These are phyloP conservation scores for Eolophus roseicapilla DNA, from an alignment of 2,113 vertebrate species.

Conservation along the genomic window DNA sequence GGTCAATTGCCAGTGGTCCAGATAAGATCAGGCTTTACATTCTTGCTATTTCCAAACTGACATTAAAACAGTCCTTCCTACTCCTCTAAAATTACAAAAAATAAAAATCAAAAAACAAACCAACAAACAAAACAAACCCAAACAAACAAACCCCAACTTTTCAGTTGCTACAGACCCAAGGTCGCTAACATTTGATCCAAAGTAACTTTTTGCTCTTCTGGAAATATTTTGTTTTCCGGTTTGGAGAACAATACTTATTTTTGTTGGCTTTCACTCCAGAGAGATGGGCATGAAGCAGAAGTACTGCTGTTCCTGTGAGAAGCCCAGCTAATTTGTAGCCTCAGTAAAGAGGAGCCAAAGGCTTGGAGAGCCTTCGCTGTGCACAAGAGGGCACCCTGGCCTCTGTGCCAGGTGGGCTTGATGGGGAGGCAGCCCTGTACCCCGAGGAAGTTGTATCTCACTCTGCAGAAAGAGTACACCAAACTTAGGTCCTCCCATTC, in stretches of 20 bases:
- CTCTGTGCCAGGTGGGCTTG: accelerated
- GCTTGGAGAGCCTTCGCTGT: not conserved
- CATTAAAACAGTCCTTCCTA: not conserved
- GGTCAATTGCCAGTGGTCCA: not conserved
- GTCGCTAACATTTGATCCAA: not conserved
- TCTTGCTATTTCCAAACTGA: not conserved
- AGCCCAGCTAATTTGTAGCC: not conserved
- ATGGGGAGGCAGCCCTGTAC: not conserved
- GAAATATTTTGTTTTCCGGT: not conserved
- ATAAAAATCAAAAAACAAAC: not conserved
- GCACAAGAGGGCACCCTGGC: not conserved
- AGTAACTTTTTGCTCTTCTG: not conserved
- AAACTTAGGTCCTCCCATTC: not conserved
- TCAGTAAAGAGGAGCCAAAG: not conserved
- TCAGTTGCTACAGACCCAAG: not conserved
- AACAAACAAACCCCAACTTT: not conserved
- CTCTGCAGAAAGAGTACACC: not conserved
- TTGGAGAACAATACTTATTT: not conserved
- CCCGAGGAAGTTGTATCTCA: not conserved
- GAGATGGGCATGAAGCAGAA: not conserved
- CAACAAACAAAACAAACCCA: not conserved
- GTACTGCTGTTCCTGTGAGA: not conserved
- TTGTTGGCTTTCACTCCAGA: not conserved
- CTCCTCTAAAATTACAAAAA: not conserved
- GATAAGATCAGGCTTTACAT: not conserved